Percentiles rank a stretch among this genome's conserved stretches.
These are phyloP conservation scores for Psittacara wagleri DNA, from an alignment of 2,113 vertebrate species.

Conservation along the genomic window DNA sequence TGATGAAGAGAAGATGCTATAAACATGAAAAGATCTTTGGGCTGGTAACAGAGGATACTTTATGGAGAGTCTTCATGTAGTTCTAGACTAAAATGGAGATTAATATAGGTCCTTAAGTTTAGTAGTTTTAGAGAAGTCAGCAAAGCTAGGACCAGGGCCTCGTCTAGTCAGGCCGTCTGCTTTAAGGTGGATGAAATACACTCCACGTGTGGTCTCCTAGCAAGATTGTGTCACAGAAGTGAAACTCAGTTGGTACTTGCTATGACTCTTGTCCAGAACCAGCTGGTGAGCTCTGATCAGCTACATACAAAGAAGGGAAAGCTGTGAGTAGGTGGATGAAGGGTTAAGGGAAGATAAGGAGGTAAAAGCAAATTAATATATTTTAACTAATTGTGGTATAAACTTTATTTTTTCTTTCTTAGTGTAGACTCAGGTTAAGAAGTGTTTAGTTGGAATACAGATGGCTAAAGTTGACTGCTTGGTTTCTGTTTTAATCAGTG, in stretches of 20 bases:
- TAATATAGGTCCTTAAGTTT: not conserved
- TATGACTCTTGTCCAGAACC: not conserved
- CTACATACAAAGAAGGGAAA: not conserved
- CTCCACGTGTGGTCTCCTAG: no score
- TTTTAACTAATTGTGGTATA: not conserved
- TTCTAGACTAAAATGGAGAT: not conserved
- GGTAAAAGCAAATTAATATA: not conserved
- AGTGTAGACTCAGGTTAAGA: not conserved
- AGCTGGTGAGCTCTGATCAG: not conserved
- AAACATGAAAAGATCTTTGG: not conserved
- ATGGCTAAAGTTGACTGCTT: not conserved
- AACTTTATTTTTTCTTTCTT: not conserved
- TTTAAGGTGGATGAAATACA: not conserved
- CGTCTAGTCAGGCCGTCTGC: not conserved
- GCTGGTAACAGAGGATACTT: not conserved
- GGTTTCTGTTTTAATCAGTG: not conserved
- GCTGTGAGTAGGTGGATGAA: not conserved
- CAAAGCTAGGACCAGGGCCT: not conserved
- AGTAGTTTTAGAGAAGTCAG: not conserved
- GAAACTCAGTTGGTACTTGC: not conserved
- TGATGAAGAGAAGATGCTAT: not conserved
- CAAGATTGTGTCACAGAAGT: not conserved
- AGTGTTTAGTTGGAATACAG: not conserved
- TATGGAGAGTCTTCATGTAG: not conserved
- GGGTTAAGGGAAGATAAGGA: not conserved